phyloP scores from a whole-genome alignment of 2,113 vertebrate species.

The Diphyllodes magnificus region DNA sequence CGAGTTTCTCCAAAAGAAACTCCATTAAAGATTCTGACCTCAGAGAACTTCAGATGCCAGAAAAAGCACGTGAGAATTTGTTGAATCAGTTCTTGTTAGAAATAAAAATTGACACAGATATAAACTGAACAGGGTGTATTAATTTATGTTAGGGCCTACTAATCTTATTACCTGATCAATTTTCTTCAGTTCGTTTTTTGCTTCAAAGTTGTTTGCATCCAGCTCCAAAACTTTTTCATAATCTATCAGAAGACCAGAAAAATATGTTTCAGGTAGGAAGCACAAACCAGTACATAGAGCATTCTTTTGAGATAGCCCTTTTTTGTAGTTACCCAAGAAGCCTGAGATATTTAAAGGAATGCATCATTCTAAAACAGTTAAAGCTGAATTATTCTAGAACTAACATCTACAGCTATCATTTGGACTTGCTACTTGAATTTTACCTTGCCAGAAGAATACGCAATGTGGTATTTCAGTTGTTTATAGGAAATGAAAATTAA shows the following conservation, averaged over 20 bases:
- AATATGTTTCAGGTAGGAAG: not conserved
- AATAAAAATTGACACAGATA: not conserved
- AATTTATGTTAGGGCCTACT: not conserved
- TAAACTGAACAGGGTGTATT: not conserved
- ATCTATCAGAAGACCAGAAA: conserved; percentile 72
- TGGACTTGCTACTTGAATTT: not conserved
- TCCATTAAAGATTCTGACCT: not conserved
- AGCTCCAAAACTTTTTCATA: conserved; percentile 86
- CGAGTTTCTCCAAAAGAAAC: not conserved
- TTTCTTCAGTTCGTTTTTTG: conserved; percentile 84
- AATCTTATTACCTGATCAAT: conserved; percentile 77
- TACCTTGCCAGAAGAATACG: not conserved
- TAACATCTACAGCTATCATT: not conserved
- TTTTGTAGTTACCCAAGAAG: not conserved
- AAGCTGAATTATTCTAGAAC: not conserved
- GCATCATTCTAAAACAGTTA: not conserved
- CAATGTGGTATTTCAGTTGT: rapidly evolving
- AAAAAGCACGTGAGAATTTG: not conserved
- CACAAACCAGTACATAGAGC: not conserved
- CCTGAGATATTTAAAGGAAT: not conserved
- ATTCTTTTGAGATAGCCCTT: not conserved
- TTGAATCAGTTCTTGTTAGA: not conserved
- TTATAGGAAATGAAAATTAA: not conserved
- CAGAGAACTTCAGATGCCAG: not conserved
- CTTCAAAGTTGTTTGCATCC: conserved; percentile 85